A percentile compares a stretch with the other conserved stretches of the same genome.
These are phyloP conservation scores for Erpobdella octoculata DNA, from an alignment of 2,888 invertebrate genomes.

Conservation along the genomic window DNA sequence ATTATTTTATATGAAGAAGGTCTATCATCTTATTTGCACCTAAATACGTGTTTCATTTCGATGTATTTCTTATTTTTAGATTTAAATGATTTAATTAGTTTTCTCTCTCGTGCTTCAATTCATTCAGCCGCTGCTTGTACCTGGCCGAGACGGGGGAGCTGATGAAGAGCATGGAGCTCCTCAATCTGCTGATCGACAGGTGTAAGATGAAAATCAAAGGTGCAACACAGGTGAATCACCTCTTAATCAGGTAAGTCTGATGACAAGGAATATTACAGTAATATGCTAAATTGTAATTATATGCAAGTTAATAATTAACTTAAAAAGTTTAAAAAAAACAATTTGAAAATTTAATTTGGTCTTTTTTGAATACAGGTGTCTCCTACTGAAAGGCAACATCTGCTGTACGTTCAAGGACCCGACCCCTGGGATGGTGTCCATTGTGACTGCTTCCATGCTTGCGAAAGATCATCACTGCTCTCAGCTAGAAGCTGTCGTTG, in stretches of 20 bases:
- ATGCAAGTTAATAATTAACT: background rate
- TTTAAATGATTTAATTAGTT: background rate
- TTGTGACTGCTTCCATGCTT: slow-evolving; percentile 65
- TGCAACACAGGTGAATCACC: slow-evolving; percentile 13
- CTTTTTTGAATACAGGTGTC: slow-evolving; percentile 45
- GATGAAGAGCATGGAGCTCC: slow-evolving; percentile 26
- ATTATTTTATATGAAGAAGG: no score
- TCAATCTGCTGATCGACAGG: slow-evolving; percentile 41
- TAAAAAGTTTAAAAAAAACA: background rate
- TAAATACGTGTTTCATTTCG: no score
- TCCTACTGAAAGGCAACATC: slow-evolving; percentile 45
- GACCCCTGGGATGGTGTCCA: slow-evolving; percentile 54
- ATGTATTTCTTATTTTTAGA: no score
- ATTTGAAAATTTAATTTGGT: background rate
- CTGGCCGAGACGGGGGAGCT: slow-evolving; percentile 47
- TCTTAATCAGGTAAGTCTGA: slow-evolving; percentile 20
- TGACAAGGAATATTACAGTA: no score
- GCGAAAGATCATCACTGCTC: slow-evolving; percentile 69
- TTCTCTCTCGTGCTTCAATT: background rate
- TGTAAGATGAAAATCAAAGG: slow-evolving; percentile 36
- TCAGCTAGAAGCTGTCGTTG: slow-evolving; percentile 66
- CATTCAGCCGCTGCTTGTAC: slow-evolving; percentile 41
- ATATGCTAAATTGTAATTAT: no score
- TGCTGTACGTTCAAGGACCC: slow-evolving; percentile 45
- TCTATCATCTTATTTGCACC: no score